A percentile compares a stretch with the other conserved stretches of the same genome.
Conservation (phyloP, 2,797 vertebrate genomes). For the Lepus townsendii region DNA sequence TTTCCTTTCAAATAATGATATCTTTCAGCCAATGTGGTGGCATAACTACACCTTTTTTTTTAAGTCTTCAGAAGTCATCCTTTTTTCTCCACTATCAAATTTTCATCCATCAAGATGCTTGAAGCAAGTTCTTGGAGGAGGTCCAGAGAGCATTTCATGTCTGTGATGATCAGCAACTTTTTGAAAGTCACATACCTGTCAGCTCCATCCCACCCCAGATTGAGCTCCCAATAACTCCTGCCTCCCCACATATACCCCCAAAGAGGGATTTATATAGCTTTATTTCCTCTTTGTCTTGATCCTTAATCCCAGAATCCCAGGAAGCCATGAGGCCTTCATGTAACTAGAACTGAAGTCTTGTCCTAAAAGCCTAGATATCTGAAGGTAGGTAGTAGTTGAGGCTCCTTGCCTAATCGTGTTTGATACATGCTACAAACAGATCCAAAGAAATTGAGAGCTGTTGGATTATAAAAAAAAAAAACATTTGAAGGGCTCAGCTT, state of each 20-base stretch:
- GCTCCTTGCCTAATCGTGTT: slow-evolving; percentile 23
- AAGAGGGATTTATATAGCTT: slow-evolving; percentile 14
- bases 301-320: slow-evolving; percentile 32
- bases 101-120: neutral
- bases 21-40: neutral
- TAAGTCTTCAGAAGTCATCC: slow-evolving; percentile 15
- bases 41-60: slow-evolving; percentile 39
- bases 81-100: slow-evolving; percentile 14
- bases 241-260: neutral
- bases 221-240: neutral
- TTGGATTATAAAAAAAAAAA: slow-evolving; percentile 57
- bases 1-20: slow-evolving; percentile 50
- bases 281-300: slow-evolving; percentile 9
- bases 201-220: neutral
- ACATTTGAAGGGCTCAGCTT: slow-evolving; percentile 47
- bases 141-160: slow-evolving; percentile 31
- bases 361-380: slow-evolving; percentile 52
- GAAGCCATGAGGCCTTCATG: neutral
- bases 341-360: slow-evolving; percentile 27
- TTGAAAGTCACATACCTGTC: slow-evolving; percentile 35
- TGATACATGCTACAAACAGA: slow-evolving; percentile 43
- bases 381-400: slow-evolving; percentile 13
- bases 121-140: neutral
- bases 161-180: slow-evolving; percentile 7
- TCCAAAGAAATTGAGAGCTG: slow-evolving; percentile 47